These are phyloP conservation scores for Galleria mellonella DNA, from an alignment of 1,140 invertebrate species.

Conservation along the genomic window DNA sequence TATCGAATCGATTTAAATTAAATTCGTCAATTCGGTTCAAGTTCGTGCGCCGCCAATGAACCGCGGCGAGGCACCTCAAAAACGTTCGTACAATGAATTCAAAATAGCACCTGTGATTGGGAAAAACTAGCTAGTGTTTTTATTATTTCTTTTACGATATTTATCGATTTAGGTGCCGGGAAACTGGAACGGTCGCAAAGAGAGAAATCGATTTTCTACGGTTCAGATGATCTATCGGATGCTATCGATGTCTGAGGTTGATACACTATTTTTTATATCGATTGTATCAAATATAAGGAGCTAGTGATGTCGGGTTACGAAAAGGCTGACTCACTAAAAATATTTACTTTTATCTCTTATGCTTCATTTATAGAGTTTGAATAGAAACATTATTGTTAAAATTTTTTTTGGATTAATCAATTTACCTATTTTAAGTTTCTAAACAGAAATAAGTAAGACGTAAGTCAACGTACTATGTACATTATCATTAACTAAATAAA, in stretches of 20 bases:
- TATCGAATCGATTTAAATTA: too few species aligned
- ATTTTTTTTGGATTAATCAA: too few species aligned
- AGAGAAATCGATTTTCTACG: conserved; percentile 44
- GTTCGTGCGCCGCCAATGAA: conserved; percentile 30
- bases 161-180: conserved; percentile 24
- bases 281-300: too few species aligned
- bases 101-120: not conserved
- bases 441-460: too few species aligned
- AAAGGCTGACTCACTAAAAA: too few species aligned
- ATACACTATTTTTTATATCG: conserved; percentile 29
- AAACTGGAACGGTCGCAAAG: conserved; percentile 32
- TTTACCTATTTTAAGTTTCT: too few species aligned
- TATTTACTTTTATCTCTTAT: too few species aligned
- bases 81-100: not conserved
- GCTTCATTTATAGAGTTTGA: too few species aligned
- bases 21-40: conserved; percentile 65
- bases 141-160: conserved; percentile 1
- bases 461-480: too few species aligned
- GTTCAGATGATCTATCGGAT: conserved; percentile 35
- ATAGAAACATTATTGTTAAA: too few species aligned
- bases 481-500: too few species aligned
- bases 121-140: conserved; percentile 9
- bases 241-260: conserved; percentile 31
- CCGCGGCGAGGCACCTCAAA: conserved; percentile 12
- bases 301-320: too few species aligned